A percentile compares a stretch with the other conserved stretches of the same genome.
These are phyloP conservation scores for Neodiprion virginianus DNA, from an alignment of 1,140 invertebrate genomes.

Conservation along the genomic window DNA sequence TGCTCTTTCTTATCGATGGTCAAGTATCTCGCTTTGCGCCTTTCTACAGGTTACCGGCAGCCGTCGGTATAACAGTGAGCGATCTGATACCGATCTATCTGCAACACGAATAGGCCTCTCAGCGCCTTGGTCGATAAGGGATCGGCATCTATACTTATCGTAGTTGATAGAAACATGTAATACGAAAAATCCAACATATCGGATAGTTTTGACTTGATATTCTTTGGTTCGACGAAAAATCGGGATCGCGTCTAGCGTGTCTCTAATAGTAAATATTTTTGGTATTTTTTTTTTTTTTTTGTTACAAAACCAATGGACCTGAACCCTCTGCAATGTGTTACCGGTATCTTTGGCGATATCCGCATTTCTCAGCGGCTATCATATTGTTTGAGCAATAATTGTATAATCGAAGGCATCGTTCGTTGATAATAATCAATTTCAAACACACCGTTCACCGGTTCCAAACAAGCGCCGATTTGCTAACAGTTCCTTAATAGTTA, in stretches of 20 bases:
- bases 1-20: neutral
- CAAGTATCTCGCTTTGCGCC: neutral
- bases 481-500: slow-evolving; percentile 36
- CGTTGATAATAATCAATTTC: neutral
- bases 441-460: neutral
- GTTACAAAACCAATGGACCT: too few species aligned
- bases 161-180: too few species aligned
- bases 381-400: neutral
- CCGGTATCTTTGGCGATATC: too few species aligned
- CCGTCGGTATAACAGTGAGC: neutral
- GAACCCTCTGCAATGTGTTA: too few species aligned
- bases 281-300: too few species aligned
- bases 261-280: too few species aligned
- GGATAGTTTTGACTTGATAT: too few species aligned
- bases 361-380: too few species aligned
- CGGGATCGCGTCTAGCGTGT: too few species aligned
- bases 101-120: neutral
- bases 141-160: too few species aligned
- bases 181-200: too few species aligned
- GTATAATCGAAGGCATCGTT: neutral
- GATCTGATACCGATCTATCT: neutral
- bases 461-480: neutral
- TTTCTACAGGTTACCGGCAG: neutral
- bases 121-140: neutral
- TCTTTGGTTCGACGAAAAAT: too few species aligned